These are phyloP conservation scores for Steatornis caripensis DNA, from an alignment of 2,113 vertebrate species.

Conservation along the genomic window DNA sequence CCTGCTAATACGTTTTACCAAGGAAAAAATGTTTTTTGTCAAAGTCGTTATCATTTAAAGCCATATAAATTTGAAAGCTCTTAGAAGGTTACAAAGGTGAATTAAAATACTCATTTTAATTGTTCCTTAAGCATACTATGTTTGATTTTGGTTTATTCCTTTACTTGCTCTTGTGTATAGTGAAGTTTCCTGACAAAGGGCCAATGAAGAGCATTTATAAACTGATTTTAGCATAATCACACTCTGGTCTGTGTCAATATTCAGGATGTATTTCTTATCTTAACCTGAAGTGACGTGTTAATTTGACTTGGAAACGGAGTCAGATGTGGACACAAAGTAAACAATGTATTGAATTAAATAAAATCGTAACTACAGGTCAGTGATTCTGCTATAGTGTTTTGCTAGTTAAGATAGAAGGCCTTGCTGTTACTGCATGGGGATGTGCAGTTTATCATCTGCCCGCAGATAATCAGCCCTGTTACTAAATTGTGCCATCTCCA, in stretches of 20 bases:
- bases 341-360: neutral
- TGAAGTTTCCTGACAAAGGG: neutral
- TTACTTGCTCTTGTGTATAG: neutral
- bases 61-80: neutral
- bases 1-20: neutral
- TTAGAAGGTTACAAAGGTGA: neutral
- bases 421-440: neutral
- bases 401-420: neutral
- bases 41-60: neutral
- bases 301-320: constrained; percentile 4
- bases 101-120: neutral
- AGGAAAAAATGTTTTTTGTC: neutral
- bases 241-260: neutral
- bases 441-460: neutral
- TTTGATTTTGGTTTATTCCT: neutral
- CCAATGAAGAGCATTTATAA: neutral
- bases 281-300: neutral
- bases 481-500: fast-evolving
- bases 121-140: neutral
- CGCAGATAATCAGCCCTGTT: neutral
- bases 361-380: neutral
- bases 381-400: neutral
- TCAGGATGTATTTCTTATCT: neutral
- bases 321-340: neutral
- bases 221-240: neutral